phyloP scores from a whole-genome alignment of 2,113 vertebrate genomes.

The Pterocles gutturalis region DNA sequence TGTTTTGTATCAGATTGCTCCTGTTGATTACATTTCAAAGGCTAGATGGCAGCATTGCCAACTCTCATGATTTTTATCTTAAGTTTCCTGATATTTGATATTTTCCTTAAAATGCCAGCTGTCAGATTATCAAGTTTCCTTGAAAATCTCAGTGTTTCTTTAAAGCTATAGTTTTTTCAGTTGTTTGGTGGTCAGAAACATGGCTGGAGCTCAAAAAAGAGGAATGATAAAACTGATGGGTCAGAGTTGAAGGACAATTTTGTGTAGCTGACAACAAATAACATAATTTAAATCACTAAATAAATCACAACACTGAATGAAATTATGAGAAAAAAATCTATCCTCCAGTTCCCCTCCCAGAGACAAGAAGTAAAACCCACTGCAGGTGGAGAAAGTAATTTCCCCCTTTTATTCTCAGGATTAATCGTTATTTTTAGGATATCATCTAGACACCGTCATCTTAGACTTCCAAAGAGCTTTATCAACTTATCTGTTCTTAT shows the following conservation, averaged over 20 bases:
- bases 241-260: not conserved
- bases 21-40: conserved; percentile 2
- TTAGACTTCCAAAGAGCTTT: conserved; percentile 2
- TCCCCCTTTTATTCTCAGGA: not conserved
- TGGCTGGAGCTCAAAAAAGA: not conserved
- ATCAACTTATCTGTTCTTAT: conserved; percentile 1
- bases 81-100: not conserved
- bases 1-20: not conserved
- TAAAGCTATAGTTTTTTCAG: not conserved
- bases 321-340: not conserved
- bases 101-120: conserved; percentile 1
- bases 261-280: not conserved
- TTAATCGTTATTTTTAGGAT: conserved; percentile 9
- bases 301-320: not conserved
- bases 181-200: not conserved
- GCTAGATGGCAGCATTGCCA: conserved; percentile 69
- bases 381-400: not conserved
- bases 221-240: not conserved
- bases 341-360: not conserved
- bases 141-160: not conserved
- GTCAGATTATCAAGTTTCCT: not conserved
- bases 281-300: not conserved
- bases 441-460: not conserved
- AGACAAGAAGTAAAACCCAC: not conserved
- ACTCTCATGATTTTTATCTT: conserved; percentile 18